Conservation (phyloP, 2,888 invertebrate genomes). For the Proisotoma minuta region DNA sequence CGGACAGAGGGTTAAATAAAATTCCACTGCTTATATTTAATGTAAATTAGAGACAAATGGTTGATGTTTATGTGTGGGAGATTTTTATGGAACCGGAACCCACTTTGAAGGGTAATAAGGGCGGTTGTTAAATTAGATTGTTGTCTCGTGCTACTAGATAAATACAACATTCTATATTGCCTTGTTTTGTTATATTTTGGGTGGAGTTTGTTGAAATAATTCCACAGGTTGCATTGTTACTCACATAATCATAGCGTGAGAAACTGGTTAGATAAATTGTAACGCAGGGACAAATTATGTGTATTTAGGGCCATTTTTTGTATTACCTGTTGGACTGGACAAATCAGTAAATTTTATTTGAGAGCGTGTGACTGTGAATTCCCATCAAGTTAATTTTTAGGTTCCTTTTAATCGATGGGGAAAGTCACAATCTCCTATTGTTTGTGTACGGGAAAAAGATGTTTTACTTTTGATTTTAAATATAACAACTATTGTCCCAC, state of each 20-base stretch:
- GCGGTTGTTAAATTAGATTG: neutral
- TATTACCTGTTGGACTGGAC: neutral
- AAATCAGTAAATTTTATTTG: neutral
- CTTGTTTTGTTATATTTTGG: neutral
- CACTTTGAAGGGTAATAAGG: no score
- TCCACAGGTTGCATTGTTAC: neutral
- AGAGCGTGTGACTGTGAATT: neutral
- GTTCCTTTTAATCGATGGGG: no score
- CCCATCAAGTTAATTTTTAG: no score
- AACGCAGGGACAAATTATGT: neutral
- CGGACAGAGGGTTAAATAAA: neutral
- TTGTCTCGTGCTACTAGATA: neutral
- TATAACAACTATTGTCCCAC: no score
- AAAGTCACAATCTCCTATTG: no score
- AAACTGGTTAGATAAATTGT: neutral
- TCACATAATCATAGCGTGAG: neutral
- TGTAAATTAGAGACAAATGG: neutral
- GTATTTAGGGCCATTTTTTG: neutral
- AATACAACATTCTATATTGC: neutral
- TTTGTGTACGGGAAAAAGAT: no score
- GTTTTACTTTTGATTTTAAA: no score
- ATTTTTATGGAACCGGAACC: neutral
- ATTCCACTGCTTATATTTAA: neutral
- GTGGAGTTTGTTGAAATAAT: neutral
- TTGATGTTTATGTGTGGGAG: neutral